Base-by-base conservation (phyloP, 2,113 vertebrate genomes). In the Elachura formosa region DNA sequence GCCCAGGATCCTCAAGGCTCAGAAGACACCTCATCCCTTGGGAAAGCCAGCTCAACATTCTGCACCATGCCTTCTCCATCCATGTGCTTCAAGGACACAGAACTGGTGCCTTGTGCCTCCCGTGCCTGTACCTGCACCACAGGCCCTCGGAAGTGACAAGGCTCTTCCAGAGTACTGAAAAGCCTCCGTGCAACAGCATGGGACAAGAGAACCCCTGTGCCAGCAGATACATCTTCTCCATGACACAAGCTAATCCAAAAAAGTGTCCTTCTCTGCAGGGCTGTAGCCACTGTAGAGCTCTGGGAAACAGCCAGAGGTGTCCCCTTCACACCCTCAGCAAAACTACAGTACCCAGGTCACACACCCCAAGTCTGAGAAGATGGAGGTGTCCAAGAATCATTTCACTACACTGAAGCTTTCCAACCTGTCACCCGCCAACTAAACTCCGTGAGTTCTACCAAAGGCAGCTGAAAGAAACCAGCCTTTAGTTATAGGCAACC, bases 141-240 rank as follows among this genome's bases (percentile, higher is more conserved):
- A 20, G 49, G n/a, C 49, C 58, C 54, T 72, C 1, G 0, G 14
- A 2, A 3, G 16, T n/a, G 38, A 23, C 22, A n/a, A n/a, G 14
- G 38, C 36, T 36, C 63, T 17, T 38, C 45, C 3, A 23, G 3
- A 1, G 41, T n/a, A 33, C 46, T 69, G 54, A 12, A 55, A 45
- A 45, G 2, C 24, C 67, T 38, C 58, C 16, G 12, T 66, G 55
- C 49, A 82, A 55, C 22, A 52, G 69, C 6, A 45, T 75, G 74
- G 31, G 85, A 73, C 45, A 73, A 34, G 17, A 63, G 11, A 40
- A 40, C 12, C 36, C 36, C 74, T 54, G 71, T 68, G 85, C 55
- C 58, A 85, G 68, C 56, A 78, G 77, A 75, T 5, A 4, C 3
- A 2, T 25, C 48, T 18, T 29, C 72, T 69, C 33, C 3, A 8